phyloP scores from a whole-genome alignment of 2,797 vertebrate species.

The Melanitta fusca region DNA sequence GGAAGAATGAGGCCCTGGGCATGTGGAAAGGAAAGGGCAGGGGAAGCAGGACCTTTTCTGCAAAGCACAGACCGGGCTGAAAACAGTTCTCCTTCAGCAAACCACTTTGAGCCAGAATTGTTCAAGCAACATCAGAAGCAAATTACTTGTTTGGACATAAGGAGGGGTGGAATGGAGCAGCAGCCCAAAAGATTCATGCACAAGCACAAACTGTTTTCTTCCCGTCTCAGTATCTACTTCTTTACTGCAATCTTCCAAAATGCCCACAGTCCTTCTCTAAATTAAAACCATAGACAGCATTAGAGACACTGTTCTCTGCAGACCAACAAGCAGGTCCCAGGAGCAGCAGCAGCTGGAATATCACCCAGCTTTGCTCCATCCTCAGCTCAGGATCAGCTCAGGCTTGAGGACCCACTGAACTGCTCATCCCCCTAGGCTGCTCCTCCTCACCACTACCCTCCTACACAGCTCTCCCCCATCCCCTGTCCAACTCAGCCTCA shows the following conservation, averaged over 20 bases:
- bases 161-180: not conserved
- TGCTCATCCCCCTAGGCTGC: not conserved
- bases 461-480: not conserved
- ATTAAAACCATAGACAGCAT: not conserved
- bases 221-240: not conserved
- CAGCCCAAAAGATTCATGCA: not conserved
- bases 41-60: not conserved
- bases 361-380: not conserved
- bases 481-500: not conserved
- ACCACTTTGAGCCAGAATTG: rapidly evolving
- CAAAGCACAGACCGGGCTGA: not conserved
- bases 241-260: not conserved
- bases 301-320: too few species aligned
- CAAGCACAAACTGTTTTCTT: not conserved
- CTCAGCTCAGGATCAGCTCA: not conserved
- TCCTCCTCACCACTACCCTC: not conserved
- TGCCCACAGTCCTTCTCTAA: not conserved
- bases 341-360: not conserved
- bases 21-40: not conserved
- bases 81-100: not conserved
- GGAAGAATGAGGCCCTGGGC: not conserved
- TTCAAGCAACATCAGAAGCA: not conserved
- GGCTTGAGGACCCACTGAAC: not conserved
- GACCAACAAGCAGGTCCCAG: too few species aligned
- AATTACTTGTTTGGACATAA: not conserved